Evolutionary conservation across 1,140 invertebrate species (phyloP).

Genomic region (Ridgeia piscesae): DNA sequence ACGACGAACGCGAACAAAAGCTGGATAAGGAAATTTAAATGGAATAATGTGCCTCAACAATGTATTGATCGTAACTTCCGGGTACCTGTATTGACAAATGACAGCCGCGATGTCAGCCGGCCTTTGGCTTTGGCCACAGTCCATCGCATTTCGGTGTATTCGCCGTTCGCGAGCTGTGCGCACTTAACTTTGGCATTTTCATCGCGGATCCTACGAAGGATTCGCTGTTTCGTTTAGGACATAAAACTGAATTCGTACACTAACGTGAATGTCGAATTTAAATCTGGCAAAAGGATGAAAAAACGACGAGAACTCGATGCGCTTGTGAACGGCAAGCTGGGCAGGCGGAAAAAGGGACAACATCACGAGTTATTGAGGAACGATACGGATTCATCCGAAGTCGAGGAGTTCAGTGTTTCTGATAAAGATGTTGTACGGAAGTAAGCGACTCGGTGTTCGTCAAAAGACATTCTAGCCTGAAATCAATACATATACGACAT

Average conservation of each 20-base stretch:
- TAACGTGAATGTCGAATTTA: slow-evolving; percentile 50
- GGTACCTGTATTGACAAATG: not conserved
- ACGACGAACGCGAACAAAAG: not conserved
- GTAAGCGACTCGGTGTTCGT: slow-evolving; percentile 31
- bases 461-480: not conserved
- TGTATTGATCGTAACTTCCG: not conserved
- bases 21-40: not conserved
- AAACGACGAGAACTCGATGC: slow-evolving; percentile 59
- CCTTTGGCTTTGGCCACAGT: not conserved
- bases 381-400: slow-evolving; percentile 54
- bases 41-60: not conserved
- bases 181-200: not conserved
- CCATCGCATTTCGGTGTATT: not conserved
- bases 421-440: slow-evolving; percentile 40
- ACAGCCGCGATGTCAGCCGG: not conserved
- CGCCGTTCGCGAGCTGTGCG: not conserved
- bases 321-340: slow-evolving; percentile 53
- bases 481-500: not conserved
- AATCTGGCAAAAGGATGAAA: slow-evolving; percentile 59
- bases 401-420: slow-evolving; percentile 52
- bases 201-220: not conserved
- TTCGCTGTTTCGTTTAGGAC: not conserved
- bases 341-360: slow-evolving; percentile 41
- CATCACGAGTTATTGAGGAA: slow-evolving; percentile 50
- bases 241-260: slow-evolving; percentile 6